Conservation (phyloP, 35 echinoderm and acorn worm species). For the Lytechinus pictus region DNA sequence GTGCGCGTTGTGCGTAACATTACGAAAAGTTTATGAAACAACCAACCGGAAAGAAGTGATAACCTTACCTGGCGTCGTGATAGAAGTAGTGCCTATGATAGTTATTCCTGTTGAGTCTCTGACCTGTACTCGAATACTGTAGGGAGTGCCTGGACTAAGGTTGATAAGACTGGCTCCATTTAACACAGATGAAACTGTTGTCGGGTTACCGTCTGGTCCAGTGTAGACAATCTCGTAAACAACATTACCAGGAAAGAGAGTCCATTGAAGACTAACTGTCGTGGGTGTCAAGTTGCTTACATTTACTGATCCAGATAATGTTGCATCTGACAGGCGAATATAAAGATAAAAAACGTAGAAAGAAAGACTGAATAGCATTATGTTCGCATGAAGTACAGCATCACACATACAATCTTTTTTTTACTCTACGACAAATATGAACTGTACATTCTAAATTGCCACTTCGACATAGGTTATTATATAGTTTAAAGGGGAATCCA, state of each 20-base stretch:
- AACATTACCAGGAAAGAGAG: neutral
- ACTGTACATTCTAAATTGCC: no score
- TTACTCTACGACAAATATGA: no score
- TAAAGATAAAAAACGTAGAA: neutral
- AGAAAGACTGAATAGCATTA: no score
- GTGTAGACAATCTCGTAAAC: neutral
- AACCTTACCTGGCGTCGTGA: neutral
- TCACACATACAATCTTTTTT: no score
- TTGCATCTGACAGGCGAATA: neutral
- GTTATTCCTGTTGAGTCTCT: neutral
- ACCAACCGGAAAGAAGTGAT: no score
- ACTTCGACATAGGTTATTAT: no score
- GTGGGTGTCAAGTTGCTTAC: neutral
- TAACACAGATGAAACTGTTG: neutral
- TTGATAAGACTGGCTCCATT: neutral
- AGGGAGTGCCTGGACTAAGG: neutral
- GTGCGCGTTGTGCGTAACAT: no score
- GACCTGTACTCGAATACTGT: neutral
- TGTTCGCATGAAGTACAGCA: no score
- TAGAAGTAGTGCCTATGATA: neutral
- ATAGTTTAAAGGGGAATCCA: no score
- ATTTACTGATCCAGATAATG: neutral
- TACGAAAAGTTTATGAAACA: no score
- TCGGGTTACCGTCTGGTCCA: neutral
- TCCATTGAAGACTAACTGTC: neutral